Conservation (phyloP, 2,113 vertebrate species). For the Pomatorhinus ruficollis region DNA sequence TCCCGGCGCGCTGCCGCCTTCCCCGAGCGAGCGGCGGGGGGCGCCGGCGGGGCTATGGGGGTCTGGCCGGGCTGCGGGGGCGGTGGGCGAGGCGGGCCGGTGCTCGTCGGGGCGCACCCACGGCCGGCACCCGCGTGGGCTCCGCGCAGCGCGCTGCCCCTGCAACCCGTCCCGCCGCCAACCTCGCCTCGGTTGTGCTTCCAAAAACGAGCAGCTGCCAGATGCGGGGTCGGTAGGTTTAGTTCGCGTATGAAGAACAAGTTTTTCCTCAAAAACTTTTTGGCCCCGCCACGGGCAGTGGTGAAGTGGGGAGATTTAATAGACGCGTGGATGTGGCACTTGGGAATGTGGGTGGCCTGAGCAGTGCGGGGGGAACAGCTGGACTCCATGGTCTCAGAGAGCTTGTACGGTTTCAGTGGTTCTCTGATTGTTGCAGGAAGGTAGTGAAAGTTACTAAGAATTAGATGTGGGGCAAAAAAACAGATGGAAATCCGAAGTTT, state of each 20-base stretch:
- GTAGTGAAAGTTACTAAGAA: not conserved
- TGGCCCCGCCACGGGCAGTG: not conserved
- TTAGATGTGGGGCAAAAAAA: rapidly evolving
- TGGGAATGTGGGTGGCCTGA: not conserved
- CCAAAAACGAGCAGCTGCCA: not conserved
- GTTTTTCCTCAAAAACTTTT: not conserved
- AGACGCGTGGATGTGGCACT: not conserved
- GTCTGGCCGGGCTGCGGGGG: not conserved
- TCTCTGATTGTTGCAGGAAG: not conserved
- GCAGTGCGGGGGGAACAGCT: not conserved
- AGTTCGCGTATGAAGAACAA: too few species aligned
- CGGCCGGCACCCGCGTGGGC: not conserved
- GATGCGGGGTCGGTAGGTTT: not conserved
- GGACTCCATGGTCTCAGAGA: too few species aligned
- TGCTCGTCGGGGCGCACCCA: not conserved
- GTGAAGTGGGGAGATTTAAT: not conserved
- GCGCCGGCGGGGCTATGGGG: not conserved
- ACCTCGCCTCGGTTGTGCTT: not conserved
- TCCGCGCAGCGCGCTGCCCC: not conserved
- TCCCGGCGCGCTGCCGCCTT: not conserved
- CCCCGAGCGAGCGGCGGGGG: not conserved
- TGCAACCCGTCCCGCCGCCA: not conserved
- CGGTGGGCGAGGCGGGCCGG: not conserved
- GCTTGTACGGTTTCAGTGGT: not conserved
- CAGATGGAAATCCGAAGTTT: not conserved